Base-by-base conservation (phyloP, 2,797 vertebrate species). In the Pseudomugil gertrudae region DNA sequence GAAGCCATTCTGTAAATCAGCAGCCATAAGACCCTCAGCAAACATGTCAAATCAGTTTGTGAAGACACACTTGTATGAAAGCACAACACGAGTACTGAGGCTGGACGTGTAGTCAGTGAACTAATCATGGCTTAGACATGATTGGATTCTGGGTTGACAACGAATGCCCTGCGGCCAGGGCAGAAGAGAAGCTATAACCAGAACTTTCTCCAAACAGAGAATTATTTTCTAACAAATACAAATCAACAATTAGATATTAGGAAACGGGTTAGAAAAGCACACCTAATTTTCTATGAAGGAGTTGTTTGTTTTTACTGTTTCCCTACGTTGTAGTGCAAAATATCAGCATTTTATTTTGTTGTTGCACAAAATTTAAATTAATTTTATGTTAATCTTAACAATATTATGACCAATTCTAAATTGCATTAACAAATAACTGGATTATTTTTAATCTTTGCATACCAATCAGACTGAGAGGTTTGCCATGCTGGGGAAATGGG, bases 221-320 rank as follows among this genome's bases (percentile, higher is more conserved):
- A 59, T 50, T 5, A n/a, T 63, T 56, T 66, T 54, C 63, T 69
- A 43, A 54, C 21, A 53, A 19, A 35, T 35, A 65, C 59, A 43
- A 56, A 59, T 61, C 61, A 65, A 74, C 47, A 81, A 74, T 84
- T 65, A 72, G 13, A 85, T 58, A 19, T 72, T 78, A 50, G 85
- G 74, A 85, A 83, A 71, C 87, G 77, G 83, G 82, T 89, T 91
- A 80, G 82, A 84, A 84, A 94, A 94, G 93, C 93, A 94, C 93
- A 94, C 50, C 74, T 74, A 70, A 56, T 80, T 84, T 91, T 85
- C 58, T 83, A 78, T 4, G 53, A 61, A 59, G 63, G 60, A 77
- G 58, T 40, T 51, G 38, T 30, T 65, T 38, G 27, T 72, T 36
- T 48, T 30, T 2, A 64, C 51, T 9, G 11, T 54, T 30, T 33